Conservation (phyloP, 2,113 vertebrate species). For the Benitochromis conjunctus region DNA sequence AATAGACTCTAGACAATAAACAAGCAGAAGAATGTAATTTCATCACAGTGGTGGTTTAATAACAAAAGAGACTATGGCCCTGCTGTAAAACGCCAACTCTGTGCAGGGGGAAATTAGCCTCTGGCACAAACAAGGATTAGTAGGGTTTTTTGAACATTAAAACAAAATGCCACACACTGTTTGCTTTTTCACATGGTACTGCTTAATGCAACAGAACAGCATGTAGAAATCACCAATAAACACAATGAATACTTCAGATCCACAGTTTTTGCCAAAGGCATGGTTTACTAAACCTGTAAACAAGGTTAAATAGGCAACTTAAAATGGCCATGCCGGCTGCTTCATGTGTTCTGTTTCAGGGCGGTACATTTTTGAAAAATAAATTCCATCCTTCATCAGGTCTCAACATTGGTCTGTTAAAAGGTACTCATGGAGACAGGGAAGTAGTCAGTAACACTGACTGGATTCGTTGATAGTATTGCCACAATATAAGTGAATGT, state of each 20-base stretch:
- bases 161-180: slow-evolving; percentile 28
- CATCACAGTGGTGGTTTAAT: slow-evolving; percentile 28
- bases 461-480: neutral
- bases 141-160: slow-evolving; percentile 7
- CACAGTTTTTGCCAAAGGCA: neutral
- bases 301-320: neutral
- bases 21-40: slow-evolving; percentile 20
- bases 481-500: neutral
- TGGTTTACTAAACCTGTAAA: slow-evolving; percentile 1
- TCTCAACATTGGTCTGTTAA: neutral
- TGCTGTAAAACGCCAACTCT: slow-evolving; percentile 21
- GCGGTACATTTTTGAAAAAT: neutral
- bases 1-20: slow-evolving; percentile 23
- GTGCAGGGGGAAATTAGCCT: slow-evolving; percentile 31
- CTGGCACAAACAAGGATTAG: slow-evolving; percentile 44
- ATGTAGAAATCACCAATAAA: neutral
- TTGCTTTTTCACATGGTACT: neutral
- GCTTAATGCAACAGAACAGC: neutral
- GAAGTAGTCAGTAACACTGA: neutral
- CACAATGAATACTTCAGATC: neutral
- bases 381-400: neutral
- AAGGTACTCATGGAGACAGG: neutral
- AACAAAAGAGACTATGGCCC: slow-evolving; percentile 15
- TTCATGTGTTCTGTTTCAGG: neutral
- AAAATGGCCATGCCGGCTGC: neutral